Evolutionary conservation across 2,888 invertebrate genomes (phyloP), one percentile per base, ranked within the genome.

Genomic region (Leptinotarsa tumamoca): DNA sequence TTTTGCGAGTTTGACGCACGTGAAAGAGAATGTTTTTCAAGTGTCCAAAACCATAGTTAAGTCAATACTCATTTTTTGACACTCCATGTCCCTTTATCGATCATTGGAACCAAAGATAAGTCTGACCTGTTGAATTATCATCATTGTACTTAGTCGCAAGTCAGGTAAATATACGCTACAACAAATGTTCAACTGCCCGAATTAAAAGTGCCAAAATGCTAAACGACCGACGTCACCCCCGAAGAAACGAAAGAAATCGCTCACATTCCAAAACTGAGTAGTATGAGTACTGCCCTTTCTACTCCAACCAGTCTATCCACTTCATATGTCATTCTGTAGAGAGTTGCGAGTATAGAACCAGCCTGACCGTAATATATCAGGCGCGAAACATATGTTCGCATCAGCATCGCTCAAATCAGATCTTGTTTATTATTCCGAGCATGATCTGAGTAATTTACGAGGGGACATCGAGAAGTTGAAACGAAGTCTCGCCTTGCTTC

Each of bases 351-450:
- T 10, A n/a, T 4, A 33, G 17, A 33, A 33, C 80, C 58, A 70
- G 69, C 77, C 78, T 77, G 79, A 78, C 81, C 80, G 78, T 78
- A 80, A 80, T 81, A 80, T 80, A 81, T 81, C 80, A 79, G 75
- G 52, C 79, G 58, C 21, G 79, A 72, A 80, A 80, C 81, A 81
- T 76, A 76, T 80, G 81, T 79, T 80, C 75, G 75, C 76, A 78
- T 80, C 79, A 77, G 71, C 74, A 76, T 74, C 77, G 78, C 76
- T 78, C 72, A 79, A 81, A 78, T 78, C 78, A 76, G 80, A 76
- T 75, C 72, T 76, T 70, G 72, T 76, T 79, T 79, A 78, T 79
- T 76, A 79, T 80, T 79, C 80, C 71, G 68, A 70, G 72, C 77
- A 74, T 77, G 78, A 71, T 18, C 14, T n/a, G n/a, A n/a, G 7